Evolutionary conservation across 2,113 vertebrate genomes (phyloP), one percentile per base, ranked within the genome.

Genomic region (Gadus chalcogrammus): DNA sequence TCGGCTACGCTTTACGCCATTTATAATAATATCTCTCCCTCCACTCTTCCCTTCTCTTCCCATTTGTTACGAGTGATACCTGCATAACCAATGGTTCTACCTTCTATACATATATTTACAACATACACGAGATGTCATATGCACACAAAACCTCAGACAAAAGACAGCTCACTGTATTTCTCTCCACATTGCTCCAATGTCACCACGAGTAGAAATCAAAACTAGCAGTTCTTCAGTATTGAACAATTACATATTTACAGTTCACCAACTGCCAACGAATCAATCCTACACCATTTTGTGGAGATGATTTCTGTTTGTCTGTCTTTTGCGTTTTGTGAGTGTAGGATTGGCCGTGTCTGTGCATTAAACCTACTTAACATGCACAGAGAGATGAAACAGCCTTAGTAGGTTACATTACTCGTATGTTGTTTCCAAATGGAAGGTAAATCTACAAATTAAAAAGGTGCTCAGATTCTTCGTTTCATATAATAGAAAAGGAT

Each of bases 171-270:
- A 82, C 85, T 88, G 80, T 76, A 82, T 74, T 60, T 88, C 77
- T 84, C 85, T 82, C 83, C 87, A 87, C 79, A 79, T 78, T 77
- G 79, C 82, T 87, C 82, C 84, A 80, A 70, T 85, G 81, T 81
- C 81, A 83, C 82, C 74, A 82, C 84, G 76, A 75, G 87, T 90
- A 89, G 81, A 89, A 91, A 91, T 86, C 82, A 78, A 78, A 81
- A 82, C 75, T 13, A 79, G 85, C 82, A 82, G 74, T 85, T 82
- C 88, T 80, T 81, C 79, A 82, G 81, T 87, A 82, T 75, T 70
- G 71, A 88, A 91, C 86, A 86, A 86, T 87, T 87, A 88, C 83
- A 87, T 91, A 91, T 91, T 86, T 91, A 91, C 90, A 92, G 52
- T 67, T 73, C 75, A 84, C 75, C 72, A 75, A 87, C 81, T 76